Base-by-base conservation (phyloP, 2,797 vertebrate genomes). In the Pyrocephalus nanus region DNA sequence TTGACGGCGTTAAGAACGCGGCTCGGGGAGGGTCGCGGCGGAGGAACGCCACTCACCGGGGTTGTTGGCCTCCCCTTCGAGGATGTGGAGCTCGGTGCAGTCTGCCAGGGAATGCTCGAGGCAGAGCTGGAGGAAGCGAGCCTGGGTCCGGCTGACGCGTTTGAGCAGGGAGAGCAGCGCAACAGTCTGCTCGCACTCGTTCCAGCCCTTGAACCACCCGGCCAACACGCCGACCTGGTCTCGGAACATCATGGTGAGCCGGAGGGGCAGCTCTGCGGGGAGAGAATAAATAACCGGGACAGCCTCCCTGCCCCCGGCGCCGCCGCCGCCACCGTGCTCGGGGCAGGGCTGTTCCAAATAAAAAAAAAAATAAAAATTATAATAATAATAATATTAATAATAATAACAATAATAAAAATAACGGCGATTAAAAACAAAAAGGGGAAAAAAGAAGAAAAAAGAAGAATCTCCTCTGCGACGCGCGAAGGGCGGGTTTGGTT, bases 191-290 rank as follows among this genome's bases (percentile, higher is more conserved):
- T 99, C 99, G 22, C 99, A 99, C 97, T 99, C 99, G 23, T 99
- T 99, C 99, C 99, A 99, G 90, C 99, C 99, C 97, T 99, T 99
- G 96, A 99, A 99, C 99, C 99, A 99, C 93, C 99, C 98, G 97
- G 99, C 98, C 92, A 99, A 96, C 94, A 99, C 98, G 92, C 99
- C 99, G 84, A 99, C 99, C 98, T 99, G 99, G 97, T 99, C 99
- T 65, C 99, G 99, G 99, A 99, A 99, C 99, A 99, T 99, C 99
- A 99, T 99, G 98, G 94, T 96, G 92, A 93, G 94, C 81, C 34
- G 53, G 66, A 15, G 88, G 84, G 72, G 66, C 71, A 81, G 75
- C 81, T 72, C 87, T 69, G 75, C 43, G 17, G 57, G 85, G 84
- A 78, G 75, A 83, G 32, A 72, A 86, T 74, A 81, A 91, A 96